Evolutionary conservation across 2,888 invertebrate species (phyloP), one percentile per base, ranked within the genome.

Genomic region (Drosophila cognata): DNA sequence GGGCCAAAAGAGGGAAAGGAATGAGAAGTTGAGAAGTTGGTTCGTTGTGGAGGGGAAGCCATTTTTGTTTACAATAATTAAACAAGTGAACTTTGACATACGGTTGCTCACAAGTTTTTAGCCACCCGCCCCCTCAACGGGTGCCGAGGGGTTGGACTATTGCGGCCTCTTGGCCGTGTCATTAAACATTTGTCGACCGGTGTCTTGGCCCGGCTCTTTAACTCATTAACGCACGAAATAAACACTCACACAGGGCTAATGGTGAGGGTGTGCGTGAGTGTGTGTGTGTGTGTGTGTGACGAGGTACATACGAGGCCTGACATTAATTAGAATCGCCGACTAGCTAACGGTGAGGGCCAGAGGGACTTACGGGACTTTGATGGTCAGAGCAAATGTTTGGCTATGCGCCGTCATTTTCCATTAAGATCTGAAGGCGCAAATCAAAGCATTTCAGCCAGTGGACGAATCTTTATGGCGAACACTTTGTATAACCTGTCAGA

Each of bases 71-170:
- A 87, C 83, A 73, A 83, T 84, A 87, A 87, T 87, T 82, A 84
- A 88, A 81, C 85, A 85, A 85, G 85, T 85, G 85, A 85, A 85
- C 85, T 85, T 85, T 88, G 88, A 85, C 85, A 88, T 82, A 67
- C 82, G 85, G 82, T 79, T 74, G 76, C 77, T 72, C 74, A 68
- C 70, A 57, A 82, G 77, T 62, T 70, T 82, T 82, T 46, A 46
- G 25, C 1, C 16, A 10, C n/a, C n/a, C 29, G 1, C 29, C n/a
- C 18, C 5, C 6, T 31, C 0, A 16, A 18, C 11, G 33, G 18
- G 8, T 7, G 55, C 16, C 13, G 28, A 2, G 46, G 35, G n/a
- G 35, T 11, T 18, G 46, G 21, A 25, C 58, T 36, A 13, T 13
- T 29, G 31, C 56, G 63, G 43, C 38, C 50, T 65, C 52, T 66